Percentiles rank a stretch among this genome's conserved stretches.
Conservation (phyloP, 2,888 invertebrate genomes). For the Zaprionus bogoriensis region DNA sequence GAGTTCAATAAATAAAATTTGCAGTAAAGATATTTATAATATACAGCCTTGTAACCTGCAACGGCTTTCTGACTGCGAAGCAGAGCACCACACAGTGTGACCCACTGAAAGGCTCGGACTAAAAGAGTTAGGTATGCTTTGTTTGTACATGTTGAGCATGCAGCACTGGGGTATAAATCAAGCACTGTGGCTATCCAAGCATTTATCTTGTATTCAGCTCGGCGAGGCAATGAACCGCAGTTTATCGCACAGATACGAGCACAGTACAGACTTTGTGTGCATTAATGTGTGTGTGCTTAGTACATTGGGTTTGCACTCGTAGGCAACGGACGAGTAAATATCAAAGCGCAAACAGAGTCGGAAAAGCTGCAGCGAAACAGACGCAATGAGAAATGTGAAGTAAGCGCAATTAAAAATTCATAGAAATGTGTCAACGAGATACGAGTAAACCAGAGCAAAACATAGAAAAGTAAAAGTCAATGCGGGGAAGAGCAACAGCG, state of each 20-base stretch:
- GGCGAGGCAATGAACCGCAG: conserved; percentile 58
- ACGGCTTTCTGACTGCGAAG: background rate
- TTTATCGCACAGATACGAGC: conserved; percentile 43
- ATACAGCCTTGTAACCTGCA: background rate
- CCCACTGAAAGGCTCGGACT: background rate
- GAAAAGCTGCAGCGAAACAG: conserved; percentile 30
- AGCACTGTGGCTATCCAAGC: conserved; percentile 7
- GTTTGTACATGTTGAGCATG: background rate
- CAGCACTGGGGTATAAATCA: background rate
- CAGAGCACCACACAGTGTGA: background rate
- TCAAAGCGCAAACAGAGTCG: conserved; percentile 40
- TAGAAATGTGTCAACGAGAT: conserved; percentile 56
- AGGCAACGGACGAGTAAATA: conserved; percentile 34
- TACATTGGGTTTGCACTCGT: conserved; percentile 8
- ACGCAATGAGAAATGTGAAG: conserved; percentile 36
- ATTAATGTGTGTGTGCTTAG: background rate
- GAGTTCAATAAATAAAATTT: conserved; percentile 9
- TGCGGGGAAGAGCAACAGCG: background rate
- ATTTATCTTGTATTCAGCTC: conserved; percentile 12
- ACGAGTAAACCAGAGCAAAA: conserved; percentile 16
- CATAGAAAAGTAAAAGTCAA: conserved; percentile 30
- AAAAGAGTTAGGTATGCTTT: background rate
- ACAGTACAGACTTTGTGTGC: conserved; percentile 15
- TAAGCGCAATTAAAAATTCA: conserved; percentile 54
- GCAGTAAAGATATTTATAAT: background rate